Evolutionary conservation across 2,797 vertebrate species (phyloP), one percentile per base, ranked within the genome.

Genomic region (Ctenosaura bakeri): DNA sequence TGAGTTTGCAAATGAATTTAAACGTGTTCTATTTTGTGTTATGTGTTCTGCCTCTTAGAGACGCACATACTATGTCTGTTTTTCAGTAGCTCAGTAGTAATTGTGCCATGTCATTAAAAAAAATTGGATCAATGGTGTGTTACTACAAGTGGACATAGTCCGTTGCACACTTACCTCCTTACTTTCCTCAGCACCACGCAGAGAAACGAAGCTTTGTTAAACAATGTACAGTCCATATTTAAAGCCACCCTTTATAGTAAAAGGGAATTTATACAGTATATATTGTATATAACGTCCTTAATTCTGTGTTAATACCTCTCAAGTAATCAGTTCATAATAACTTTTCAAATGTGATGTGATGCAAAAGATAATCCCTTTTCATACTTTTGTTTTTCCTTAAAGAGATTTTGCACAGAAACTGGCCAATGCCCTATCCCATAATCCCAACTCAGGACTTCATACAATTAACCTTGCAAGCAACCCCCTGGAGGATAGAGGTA

Each of bases 381-480:
- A 22, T 66, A 9, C 14, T n/a, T 91, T 46, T 87, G 2, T 91
- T 88, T 94, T 88, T 88, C 32, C 87, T 94, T 96, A 62, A 96
- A 99, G 99, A 91, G 99, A 99, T 97, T 99, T 99, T 98, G 98
- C 98, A 92, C 99, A 99, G 97, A 99, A 99, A 95, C 96, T 99
- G 89, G 98, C 99, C 87, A 96, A 96, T 94, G 98, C 98, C 90
- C 97, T 99, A 91, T 97, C 98, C 81, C 98, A 98, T 88, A 99
- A 99, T 96, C 95, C 98, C 93, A 97, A 90, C 98, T 99, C 99
- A 98, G 98, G 98, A 97, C 98, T 99, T 94, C 97, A 98, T 94
- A 98, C 98, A 0, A 98, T 99, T 96, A 98, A 99, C 98, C 98
- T 99, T 94, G 98, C 99, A 93, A 98, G 98, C 97, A 99, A 99